A percentile compares a stretch with the other conserved stretches of the same genome.
These are phyloP conservation scores for Brachymystax lenok DNA, from an alignment of 2,797 vertebrate genomes.

Conservation along the genomic window DNA sequence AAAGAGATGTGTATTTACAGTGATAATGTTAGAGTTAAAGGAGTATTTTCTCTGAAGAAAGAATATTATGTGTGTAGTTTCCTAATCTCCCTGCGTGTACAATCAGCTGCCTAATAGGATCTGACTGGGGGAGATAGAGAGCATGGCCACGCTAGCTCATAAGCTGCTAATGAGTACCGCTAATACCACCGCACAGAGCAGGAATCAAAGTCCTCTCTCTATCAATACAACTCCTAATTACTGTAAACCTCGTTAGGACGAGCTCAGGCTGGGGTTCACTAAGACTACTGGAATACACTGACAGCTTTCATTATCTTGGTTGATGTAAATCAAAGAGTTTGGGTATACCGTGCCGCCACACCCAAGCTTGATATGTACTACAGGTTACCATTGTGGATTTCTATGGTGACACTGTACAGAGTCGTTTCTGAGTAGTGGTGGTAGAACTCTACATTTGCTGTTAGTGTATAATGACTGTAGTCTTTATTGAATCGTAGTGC, in stretches of 20 bases:
- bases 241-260: slow-evolving; percentile 66
- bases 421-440: background rate
- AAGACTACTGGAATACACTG: background rate
- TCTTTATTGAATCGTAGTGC: background rate
- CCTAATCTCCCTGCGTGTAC: slow-evolving; percentile 68
- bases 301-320: background rate
- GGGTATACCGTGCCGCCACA: background rate
- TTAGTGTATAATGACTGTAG: background rate
- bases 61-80: slow-evolving; percentile 39
- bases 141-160: slow-evolving; percentile 60
- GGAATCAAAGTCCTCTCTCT: slow-evolving; percentile 73
- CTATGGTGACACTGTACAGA: background rate
- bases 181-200: slow-evolving; percentile 52
- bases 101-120: slow-evolving; percentile 5
- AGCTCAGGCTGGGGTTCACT: slow-evolving; percentile 52
- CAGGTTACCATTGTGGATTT: background rate
- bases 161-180: slow-evolving; percentile 69
- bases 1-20: background rate
- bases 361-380: background rate
- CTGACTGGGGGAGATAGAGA: background rate
- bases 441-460: background rate
- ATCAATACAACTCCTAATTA: slow-evolving; percentile 68
- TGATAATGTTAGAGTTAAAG: background rate
- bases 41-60: background rate
- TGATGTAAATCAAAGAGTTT: background rate